phyloP scores from a whole-genome alignment of 2,113 vertebrate species.

The Psittacula cyanocephala region DNA sequence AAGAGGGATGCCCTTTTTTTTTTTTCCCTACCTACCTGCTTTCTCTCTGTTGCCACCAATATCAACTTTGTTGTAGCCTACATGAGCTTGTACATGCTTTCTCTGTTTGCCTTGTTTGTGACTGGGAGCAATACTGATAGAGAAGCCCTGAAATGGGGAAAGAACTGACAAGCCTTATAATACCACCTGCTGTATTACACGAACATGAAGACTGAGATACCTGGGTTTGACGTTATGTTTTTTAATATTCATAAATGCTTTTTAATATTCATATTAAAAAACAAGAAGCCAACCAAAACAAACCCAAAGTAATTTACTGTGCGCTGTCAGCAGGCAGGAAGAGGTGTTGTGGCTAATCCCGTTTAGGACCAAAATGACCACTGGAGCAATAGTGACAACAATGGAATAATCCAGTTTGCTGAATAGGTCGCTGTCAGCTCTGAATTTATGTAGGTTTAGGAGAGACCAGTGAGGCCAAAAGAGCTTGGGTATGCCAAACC shows the following conservation, averaged over 20 bases:
- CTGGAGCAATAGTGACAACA: background rate
- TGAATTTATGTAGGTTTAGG: background rate
- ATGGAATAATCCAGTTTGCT: background rate
- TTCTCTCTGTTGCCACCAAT: background rate
- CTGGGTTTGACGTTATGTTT: background rate
- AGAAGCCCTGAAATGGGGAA: background rate
- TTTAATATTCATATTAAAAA: background rate
- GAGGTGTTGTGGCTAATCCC: background rate
- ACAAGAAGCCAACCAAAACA: background rate
- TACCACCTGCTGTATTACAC: background rate
- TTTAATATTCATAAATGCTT: background rate
- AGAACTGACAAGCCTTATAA: background rate
- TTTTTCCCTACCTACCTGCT: accelerated
- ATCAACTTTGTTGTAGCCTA: background rate
- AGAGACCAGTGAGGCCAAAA: background rate
- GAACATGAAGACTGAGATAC: background rate
- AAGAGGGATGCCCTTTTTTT: background rate
- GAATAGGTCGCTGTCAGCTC: background rate
- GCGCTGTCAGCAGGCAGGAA: background rate
- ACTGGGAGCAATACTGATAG: background rate
- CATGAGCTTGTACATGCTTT: background rate
- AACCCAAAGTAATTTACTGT: background rate
- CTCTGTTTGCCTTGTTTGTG: background rate
- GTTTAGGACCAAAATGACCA: background rate
- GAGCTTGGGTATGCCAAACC: background rate